phyloP scores from a whole-genome alignment of 1,140 invertebrate genomes.

The Frieseomelitta varia region DNA sequence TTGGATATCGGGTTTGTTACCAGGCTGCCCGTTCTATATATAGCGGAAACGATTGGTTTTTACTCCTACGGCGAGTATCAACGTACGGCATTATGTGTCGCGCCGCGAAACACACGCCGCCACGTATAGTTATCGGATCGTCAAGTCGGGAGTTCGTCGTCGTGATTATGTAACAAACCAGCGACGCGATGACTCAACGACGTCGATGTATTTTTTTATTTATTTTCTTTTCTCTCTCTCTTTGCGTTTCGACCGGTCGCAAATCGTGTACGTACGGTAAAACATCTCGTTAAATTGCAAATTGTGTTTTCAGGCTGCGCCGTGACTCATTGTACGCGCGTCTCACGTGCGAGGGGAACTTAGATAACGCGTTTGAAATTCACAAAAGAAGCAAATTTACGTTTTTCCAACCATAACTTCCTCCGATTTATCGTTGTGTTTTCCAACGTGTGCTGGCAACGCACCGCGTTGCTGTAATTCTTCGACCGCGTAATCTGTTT shows the following conservation, averaged over 20 bases:
- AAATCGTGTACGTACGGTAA: constrained; percentile 5
- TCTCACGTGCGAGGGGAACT: not conserved
- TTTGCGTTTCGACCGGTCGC: not conserved
- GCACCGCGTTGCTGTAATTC: not conserved
- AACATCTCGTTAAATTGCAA: constrained; percentile 6
- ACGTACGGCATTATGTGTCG: not conserved
- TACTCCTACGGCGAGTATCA: not conserved
- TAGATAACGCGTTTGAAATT: not conserved
- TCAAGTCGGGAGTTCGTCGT: not conserved
- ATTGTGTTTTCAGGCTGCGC: not conserved
- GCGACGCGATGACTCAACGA: not conserved
- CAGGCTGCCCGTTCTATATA: not conserved
- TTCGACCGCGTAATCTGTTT: not conserved
- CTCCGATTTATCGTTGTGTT: not conserved
- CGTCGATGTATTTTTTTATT: not conserved
- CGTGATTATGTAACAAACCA: not conserved
- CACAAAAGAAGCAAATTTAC: not conserved
- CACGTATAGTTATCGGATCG: not conserved
- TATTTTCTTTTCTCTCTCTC: not conserved
- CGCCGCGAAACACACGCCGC: not conserved
- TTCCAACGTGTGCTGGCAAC: not conserved
- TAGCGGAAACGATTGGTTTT: not conserved
- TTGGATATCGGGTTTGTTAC: not conserved
- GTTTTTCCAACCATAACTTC: not conserved
- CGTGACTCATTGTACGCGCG: not conserved